phyloP scores from a whole-genome alignment of 2,113 vertebrate species.

The Penelope pileata region DNA sequence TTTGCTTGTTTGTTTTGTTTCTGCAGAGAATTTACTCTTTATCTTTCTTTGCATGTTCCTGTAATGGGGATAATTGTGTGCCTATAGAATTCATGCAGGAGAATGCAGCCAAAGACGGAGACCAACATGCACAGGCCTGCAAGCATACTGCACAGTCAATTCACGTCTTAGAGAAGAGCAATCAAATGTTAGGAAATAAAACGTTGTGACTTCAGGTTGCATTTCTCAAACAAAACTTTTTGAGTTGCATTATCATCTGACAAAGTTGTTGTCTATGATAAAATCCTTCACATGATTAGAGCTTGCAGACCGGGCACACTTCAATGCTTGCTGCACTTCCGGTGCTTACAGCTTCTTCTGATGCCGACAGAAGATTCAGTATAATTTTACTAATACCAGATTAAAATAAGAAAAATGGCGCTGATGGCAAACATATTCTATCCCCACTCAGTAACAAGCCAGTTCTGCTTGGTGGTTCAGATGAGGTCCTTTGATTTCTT shows the following conservation, averaged over 20 bases:
- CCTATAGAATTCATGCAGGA: slow-evolving; percentile 12
- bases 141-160: background rate
- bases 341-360: background rate
- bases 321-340: background rate
- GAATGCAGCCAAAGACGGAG: background rate
- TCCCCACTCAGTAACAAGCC: background rate
- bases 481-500: background rate
- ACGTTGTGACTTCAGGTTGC: background rate
- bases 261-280: background rate
- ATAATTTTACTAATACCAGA: background rate
- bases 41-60: background rate
- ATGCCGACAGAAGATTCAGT: background rate
- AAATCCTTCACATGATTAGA: background rate
- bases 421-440: background rate
- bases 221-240: background rate
- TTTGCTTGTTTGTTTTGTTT: background rate
- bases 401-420: background rate
- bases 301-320: background rate
- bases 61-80: background rate
- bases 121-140: background rate
- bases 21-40: background rate
- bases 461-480: background rate
- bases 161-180: background rate
- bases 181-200: background rate
- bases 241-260: background rate